A percentile compares a stretch with the other conserved stretches of the same genome.
phyloP scores from a whole-genome alignment of 2,888 invertebrate species.

The Coecobrya sp. region DNA sequence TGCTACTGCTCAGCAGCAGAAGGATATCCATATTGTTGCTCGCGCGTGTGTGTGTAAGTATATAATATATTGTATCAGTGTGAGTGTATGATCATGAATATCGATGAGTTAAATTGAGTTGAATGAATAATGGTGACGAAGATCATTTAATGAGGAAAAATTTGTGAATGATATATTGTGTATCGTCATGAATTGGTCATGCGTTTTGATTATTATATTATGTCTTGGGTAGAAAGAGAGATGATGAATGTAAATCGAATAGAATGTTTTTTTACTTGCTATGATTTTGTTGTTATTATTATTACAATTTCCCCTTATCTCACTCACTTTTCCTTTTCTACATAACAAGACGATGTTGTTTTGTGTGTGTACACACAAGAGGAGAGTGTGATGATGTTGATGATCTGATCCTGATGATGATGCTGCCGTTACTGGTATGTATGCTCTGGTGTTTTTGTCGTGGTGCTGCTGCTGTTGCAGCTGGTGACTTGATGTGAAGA shows the following conservation, averaged over 20 bases:
- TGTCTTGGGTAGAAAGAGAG: too few species aligned
- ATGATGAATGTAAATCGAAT: constrained; percentile 12
- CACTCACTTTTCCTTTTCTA: constrained; percentile 40
- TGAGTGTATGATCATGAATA: constrained; percentile 27
- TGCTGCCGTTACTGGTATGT: background rate
- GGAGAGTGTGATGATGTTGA: background rate
- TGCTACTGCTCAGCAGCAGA: background rate
- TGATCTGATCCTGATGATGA: constrained; percentile 47
- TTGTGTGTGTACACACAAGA: background rate
- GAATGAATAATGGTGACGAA: background rate
- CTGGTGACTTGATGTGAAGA: constrained; percentile 64
- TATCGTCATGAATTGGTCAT: constrained; percentile 22
- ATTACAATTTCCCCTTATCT: background rate
- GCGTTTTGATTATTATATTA: background rate
- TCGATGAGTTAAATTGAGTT: constrained; percentile 12
- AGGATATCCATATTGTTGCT: background rate
- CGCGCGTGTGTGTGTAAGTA: background rate
- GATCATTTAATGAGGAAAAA: background rate
- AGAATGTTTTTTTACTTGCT: background rate
- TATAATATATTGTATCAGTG: background rate
- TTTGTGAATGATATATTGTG: background rate
- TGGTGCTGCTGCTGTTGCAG: constrained; percentile 52
- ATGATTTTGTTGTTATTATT: constrained; percentile 18
- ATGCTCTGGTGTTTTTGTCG: constrained; percentile 47
- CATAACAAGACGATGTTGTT: constrained; percentile 12